Percentiles rank a stretch among this genome's conserved stretches.
Evolutionary conservation across 1,140 invertebrate species (phyloP).

Genomic region (Ganaspis sp.): DNA sequence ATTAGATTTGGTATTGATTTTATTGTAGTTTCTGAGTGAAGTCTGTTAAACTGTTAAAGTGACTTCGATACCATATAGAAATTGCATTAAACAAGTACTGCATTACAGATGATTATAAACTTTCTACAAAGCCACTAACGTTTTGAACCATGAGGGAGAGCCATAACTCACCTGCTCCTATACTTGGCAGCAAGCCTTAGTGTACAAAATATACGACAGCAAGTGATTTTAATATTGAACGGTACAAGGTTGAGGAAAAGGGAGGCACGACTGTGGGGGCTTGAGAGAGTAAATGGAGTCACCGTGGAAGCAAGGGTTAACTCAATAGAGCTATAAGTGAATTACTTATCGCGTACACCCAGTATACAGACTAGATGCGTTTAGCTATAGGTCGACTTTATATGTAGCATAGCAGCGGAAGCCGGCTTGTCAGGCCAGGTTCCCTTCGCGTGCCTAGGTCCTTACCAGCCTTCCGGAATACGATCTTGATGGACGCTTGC

Average conservation of each 20-base stretch:
- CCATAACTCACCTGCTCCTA: not conserved
- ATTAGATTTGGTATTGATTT: too few species aligned
- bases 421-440: conserved; percentile 46
- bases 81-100: conserved; percentile 5
- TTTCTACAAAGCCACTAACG: not conserved
- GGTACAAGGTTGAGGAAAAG: conserved; percentile 44
- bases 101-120: conserved; percentile 15
- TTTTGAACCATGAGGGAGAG: not conserved
- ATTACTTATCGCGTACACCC: conserved; percentile 76
- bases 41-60: not conserved
- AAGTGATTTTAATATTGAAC: conserved; percentile 63
- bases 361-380: conserved; percentile 74
- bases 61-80: not conserved
- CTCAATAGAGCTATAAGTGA: conserved; percentile 76
- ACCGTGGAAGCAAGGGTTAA: conserved; percentile 75
- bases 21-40: too few species aligned
- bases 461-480: conserved; percentile 56
- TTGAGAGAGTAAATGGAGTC: conserved; percentile 73
- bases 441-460: conserved; percentile 51
- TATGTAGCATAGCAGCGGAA: conserved; percentile 45
- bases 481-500: conserved; percentile 73
- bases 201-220: not conserved
- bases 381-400: conserved; percentile 66
- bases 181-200: not conserved
- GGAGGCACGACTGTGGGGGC: conserved; percentile 54